phyloP scores from a whole-genome alignment of 2,113 vertebrate genomes.

The Pachyramphus minor region DNA sequence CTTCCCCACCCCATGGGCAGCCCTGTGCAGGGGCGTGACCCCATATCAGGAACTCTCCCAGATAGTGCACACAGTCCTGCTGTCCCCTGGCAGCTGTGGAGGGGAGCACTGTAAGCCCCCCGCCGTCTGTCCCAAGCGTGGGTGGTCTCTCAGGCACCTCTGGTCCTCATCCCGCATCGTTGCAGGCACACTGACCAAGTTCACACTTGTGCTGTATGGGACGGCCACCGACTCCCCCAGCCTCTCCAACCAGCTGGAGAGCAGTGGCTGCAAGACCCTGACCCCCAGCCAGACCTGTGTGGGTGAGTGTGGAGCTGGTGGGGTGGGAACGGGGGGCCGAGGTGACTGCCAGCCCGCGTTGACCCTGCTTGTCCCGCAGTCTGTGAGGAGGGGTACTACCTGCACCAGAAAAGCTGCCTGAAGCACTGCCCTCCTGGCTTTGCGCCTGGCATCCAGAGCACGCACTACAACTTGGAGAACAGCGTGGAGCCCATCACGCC shows the following conservation, averaged over 20 bases:
- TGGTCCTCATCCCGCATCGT: neutral
- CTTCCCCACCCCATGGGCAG: neutral
- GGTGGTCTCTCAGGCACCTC: rapidly evolving
- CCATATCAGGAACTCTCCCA: rapidly evolving
- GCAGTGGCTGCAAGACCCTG: conserved; percentile 92
- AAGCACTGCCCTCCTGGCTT: conserved; percentile 88
- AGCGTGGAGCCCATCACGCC: conserved; percentile 83
- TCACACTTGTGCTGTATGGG: conserved; percentile 89
- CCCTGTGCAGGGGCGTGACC: neutral
- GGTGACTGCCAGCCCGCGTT: rapidly evolving
- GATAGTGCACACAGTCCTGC: neutral
- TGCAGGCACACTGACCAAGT: conserved; percentile 89
- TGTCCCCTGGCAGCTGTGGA: neutral
- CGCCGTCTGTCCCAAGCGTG: rapidly evolving
- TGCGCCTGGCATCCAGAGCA: conserved; percentile 74
- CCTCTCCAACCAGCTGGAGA: conserved; percentile 82
- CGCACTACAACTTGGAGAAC: conserved; percentile 84
- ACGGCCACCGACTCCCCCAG: conserved; percentile 78
- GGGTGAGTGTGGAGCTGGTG: conserved; percentile 76
- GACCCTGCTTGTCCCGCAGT: conserved; percentile 69
- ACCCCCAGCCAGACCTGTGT: conserved; percentile 93
- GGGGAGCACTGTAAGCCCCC: neutral
- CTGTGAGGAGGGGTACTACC: conserved; percentile 89
- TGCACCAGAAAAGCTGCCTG: conserved; percentile 93
- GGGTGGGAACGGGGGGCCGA: rapidly evolving